Conservation (phyloP, 2,113 vertebrate genomes). For the Serilophus lunatus region DNA sequence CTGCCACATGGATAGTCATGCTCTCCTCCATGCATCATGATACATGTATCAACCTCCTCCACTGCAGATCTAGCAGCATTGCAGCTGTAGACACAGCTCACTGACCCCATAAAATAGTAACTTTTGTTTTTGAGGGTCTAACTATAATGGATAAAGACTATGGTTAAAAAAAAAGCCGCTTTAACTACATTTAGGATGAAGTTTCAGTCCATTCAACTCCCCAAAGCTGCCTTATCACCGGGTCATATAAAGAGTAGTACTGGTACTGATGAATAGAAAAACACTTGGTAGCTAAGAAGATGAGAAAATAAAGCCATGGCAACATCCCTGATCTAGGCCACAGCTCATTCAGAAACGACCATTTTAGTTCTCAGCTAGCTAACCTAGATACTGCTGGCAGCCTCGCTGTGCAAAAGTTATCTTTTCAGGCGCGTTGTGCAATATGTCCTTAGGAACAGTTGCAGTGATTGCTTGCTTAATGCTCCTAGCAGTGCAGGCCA, state of each 20-base stretch:
- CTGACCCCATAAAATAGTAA: not conserved
- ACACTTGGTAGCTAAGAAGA: not conserved
- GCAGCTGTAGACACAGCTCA: not conserved
- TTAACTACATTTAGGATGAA: not conserved
- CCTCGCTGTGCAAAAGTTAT: not conserved
- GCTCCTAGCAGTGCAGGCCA: not conserved
- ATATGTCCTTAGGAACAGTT: not conserved
- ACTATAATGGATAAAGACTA: not conserved
- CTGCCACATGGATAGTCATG: not conserved
- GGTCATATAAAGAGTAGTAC: not conserved
- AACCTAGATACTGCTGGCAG: not conserved
- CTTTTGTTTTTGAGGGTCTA: not conserved
- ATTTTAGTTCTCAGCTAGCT: not conserved
- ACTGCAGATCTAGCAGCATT: not conserved
- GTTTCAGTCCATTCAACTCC: not conserved
- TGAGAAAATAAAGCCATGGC: not conserved
- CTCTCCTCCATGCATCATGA: not conserved
- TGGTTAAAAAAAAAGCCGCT: not conserved
- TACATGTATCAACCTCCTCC: not conserved
- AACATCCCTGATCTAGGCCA: not conserved
- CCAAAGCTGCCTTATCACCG: not conserved
- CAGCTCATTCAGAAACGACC: rapidly evolving
- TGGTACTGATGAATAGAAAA: not conserved
- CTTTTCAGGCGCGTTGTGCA: not conserved
- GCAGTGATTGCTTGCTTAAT: not conserved